Percentiles rank a stretch among this genome's conserved stretches.
phyloP scores from a whole-genome alignment of 2,797 vertebrate species.

The Phyllotis vaccarum region DNA sequence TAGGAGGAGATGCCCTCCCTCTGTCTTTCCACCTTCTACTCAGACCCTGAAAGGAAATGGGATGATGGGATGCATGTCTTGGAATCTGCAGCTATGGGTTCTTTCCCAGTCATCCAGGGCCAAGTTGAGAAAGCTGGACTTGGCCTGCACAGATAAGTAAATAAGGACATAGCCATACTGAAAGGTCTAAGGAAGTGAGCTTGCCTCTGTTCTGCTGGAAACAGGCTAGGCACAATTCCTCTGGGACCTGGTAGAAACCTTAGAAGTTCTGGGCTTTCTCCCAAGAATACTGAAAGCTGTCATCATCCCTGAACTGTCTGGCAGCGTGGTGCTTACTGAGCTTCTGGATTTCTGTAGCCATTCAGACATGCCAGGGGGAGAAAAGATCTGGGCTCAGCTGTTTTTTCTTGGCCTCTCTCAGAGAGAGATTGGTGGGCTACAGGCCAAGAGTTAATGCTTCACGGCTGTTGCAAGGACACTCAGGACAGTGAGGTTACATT shows the following conservation, averaged over 20 bases:
- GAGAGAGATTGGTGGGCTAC: background rate
- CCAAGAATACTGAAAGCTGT: constrained; percentile 31
- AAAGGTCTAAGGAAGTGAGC: background rate
- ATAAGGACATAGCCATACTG: background rate
- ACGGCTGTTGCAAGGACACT: background rate
- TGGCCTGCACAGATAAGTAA: background rate
- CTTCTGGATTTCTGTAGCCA: background rate
- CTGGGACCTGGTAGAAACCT: constrained; percentile 13
- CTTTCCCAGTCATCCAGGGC: background rate
- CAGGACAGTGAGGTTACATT: background rate
- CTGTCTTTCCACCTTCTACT: background rate
- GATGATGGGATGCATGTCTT: background rate
- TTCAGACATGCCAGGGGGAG: background rate
- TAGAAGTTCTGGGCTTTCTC: constrained; percentile 16
- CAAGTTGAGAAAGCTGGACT: background rate
- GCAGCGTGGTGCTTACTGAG: background rate
- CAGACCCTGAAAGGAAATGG: background rate
- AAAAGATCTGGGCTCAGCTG: background rate
- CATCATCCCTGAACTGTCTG: background rate
- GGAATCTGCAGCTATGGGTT: background rate
- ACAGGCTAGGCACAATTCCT: background rate
- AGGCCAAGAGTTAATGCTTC: background rate
- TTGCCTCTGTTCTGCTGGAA: background rate
- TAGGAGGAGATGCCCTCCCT: background rate
- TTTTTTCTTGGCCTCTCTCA: background rate